phyloP scores from a whole-genome alignment of 1,140 invertebrate genomes.

The Polypedilum vanderplanki region DNA sequence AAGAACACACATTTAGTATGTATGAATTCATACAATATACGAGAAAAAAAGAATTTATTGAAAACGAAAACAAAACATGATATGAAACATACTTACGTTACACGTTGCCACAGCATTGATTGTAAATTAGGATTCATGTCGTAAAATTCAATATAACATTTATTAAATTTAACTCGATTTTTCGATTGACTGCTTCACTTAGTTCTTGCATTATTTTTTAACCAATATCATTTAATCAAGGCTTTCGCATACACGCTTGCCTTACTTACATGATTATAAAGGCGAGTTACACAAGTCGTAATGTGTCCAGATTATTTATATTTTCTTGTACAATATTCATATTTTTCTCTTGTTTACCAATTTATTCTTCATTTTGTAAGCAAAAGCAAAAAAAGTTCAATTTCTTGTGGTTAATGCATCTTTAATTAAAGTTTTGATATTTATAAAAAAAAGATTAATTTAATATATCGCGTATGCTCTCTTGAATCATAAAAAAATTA shows the following conservation, averaged over 20 bases:
- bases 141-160: constrained; percentile 14
- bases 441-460: neutral
- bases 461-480: neutral
- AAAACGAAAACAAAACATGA: constrained; percentile 24
- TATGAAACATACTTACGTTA: neutral
- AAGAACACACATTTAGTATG: neutral
- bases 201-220: neutral
- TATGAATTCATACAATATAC: neutral
- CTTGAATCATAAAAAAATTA: neutral
- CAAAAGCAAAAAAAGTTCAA: neutral
- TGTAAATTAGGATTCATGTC: constrained; percentile 19
- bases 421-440: neutral
- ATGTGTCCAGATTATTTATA: neutral
- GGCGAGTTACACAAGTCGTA: neutral
- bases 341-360: neutral
- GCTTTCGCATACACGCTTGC: neutral
- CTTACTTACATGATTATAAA: neutral
- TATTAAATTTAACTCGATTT: constrained; percentile 15
- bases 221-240: constrained; percentile 2
- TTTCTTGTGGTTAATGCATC: constrained; percentile 11
- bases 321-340: constrained; percentile 9
- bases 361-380: neutral
- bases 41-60: neutral
- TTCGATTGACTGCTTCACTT: constrained; percentile 21
- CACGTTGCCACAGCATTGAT: neutral